phyloP scores from a whole-genome alignment of 2,113 vertebrate genomes.

The Nesogale talazaci region DNA sequence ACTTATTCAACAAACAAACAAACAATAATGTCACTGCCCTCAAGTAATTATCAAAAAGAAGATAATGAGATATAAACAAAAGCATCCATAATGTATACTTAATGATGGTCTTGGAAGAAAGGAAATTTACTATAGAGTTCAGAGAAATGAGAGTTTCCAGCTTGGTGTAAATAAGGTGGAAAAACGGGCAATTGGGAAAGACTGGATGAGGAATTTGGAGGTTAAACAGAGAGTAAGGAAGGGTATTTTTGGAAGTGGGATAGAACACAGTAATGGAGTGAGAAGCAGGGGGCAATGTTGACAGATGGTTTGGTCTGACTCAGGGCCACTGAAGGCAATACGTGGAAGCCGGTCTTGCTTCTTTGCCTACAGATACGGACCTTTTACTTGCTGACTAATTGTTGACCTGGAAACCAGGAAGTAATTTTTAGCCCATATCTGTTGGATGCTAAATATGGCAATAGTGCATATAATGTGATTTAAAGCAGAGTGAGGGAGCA shows the following conservation, averaged over 20 bases:
- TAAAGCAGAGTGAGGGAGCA: neutral
- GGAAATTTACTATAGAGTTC: neutral
- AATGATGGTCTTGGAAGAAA: neutral
- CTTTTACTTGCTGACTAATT: neutral
- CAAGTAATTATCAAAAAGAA: neutral
- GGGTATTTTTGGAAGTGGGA: neutral
- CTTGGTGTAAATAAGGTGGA: neutral
- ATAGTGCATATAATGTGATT: neutral
- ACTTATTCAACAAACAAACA: neutral
- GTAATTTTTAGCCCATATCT: neutral
- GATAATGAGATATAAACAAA: neutral
- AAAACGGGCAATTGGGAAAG: neutral
- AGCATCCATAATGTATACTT: neutral
- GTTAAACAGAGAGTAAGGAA: neutral
- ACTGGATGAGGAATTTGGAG: neutral
- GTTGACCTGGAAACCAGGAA: neutral
- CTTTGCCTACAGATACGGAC: neutral
- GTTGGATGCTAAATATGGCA: neutral
- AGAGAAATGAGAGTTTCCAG: neutral
- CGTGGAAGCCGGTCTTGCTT: neutral
- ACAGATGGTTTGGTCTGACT: neutral
- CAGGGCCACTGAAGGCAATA: neutral
- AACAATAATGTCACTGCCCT: neutral
- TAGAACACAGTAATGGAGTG: neutral
- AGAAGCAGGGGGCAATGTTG: neutral